These are phyloP conservation scores for Protula sp. DNA, from an alignment of 2,888 invertebrate genomes.

Conservation along the genomic window DNA sequence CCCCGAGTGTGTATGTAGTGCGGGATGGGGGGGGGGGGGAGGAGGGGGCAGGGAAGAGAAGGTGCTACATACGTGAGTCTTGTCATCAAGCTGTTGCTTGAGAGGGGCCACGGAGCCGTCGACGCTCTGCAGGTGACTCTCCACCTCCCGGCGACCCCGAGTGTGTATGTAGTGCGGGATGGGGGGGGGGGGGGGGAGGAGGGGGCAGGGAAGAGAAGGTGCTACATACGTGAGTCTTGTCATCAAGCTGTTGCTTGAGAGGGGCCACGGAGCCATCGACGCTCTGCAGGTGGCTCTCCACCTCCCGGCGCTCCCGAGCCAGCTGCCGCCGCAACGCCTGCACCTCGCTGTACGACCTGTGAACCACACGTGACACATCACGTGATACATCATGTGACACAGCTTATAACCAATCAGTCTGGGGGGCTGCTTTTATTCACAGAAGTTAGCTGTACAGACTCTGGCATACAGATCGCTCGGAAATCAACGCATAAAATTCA, in stretches of 20 bases:
- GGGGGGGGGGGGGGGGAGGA: neutral
- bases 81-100: conserved; percentile 2
- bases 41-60: neutral
- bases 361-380: no score
- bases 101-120: conserved; percentile 1
- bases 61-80: conserved; percentile 5
- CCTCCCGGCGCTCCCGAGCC: neutral
- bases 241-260: conserved; percentile 5
- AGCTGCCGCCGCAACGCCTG: neutral
- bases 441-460: no score
- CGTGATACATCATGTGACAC: no score
- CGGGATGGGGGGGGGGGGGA: neutral
- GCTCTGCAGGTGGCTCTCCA: neutral
- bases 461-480: no score
- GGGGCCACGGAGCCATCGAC: neutral
- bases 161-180: neutral
- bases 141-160: neutral
- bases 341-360: neutral
- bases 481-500: no score
- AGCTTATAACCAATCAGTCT: no score
- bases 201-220: neutral
- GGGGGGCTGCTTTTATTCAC: no score
- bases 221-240: conserved; percentile 5
- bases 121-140: neutral
- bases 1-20: neutral